These are phyloP conservation scores for Python bivittatus DNA, from an alignment of 2,113 vertebrate genomes.

Conservation along the genomic window DNA sequence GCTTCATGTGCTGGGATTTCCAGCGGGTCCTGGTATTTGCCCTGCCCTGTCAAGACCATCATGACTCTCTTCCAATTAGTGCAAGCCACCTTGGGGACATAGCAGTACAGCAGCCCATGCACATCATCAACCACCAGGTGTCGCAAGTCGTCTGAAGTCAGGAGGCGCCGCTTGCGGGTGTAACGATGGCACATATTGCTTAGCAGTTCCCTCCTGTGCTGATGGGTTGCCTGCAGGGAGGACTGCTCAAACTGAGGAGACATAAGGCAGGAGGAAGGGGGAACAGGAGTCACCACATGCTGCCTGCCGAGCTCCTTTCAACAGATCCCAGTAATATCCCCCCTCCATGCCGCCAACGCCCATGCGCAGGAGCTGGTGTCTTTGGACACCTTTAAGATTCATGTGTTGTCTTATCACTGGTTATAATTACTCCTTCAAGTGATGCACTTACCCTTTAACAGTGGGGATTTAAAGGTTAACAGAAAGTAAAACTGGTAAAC, in stretches of 20 bases:
- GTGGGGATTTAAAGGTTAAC: neutral
- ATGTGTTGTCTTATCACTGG: neutral
- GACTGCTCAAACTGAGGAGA: constrained; percentile 69
- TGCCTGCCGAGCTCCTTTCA: neutral
- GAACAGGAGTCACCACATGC: neutral
- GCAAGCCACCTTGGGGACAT: constrained; percentile 93
- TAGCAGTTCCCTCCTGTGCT: constrained; percentile 81
- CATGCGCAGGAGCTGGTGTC: neutral
- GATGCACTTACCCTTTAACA: neutral
- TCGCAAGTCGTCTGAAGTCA: constrained; percentile 84
- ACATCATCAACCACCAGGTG: constrained; percentile 90
- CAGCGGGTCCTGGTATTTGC: constrained; percentile 77
- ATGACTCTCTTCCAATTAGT: constrained; percentile 96
- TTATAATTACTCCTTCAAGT: neutral
- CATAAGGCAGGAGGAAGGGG: neutral
- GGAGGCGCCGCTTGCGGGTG: constrained; percentile 81
- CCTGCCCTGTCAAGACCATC: constrained; percentile 85
- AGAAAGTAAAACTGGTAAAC: neutral
- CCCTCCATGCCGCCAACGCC: neutral
- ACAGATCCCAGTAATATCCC: neutral
- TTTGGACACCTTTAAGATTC: neutral
- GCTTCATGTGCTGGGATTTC: constrained; percentile 87
- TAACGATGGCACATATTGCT: constrained; percentile 80
- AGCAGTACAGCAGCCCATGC: constrained; percentile 89
- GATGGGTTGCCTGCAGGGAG: constrained; percentile 76